Percentiles rank a stretch among this genome's conserved stretches.
These are phyloP conservation scores for Nicator chloris DNA, from an alignment of 2,113 vertebrate species.

Conservation along the genomic window DNA sequence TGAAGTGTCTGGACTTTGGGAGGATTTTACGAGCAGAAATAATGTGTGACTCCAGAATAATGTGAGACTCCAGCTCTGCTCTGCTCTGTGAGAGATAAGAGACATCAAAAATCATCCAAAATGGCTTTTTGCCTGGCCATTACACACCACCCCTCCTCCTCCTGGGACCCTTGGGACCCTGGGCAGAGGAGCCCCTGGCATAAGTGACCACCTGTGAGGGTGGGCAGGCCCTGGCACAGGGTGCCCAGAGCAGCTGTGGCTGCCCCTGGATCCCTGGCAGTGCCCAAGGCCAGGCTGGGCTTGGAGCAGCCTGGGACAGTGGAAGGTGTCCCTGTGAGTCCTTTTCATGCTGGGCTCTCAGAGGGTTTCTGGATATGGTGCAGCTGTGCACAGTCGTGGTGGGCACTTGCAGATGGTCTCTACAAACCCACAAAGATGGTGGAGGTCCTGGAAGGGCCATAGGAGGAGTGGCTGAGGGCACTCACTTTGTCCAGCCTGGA, in stretches of 20 bases:
- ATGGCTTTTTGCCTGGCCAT: neutral
- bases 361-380: neutral
- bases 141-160: neutral
- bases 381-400: neutral
- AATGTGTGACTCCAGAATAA: neutral
- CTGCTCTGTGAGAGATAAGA: neutral
- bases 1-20: neutral
- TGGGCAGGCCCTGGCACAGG: neutral
- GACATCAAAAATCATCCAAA: neutral
- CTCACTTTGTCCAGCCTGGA: neutral
- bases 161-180: neutral
- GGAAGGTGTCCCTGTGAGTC: neutral
- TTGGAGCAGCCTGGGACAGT: fast-evolving
- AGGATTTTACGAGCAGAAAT: neutral
- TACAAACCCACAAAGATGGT: neutral
- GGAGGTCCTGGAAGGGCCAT: neutral
- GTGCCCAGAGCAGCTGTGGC: neutral
- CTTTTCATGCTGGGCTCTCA: too few species aligned
- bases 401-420: neutral
- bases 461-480: neutral
- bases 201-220: neutral
- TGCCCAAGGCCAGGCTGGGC: neutral
- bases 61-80: neutral
- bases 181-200: neutral
- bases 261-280: neutral